These are phyloP conservation scores for Drosophila bunnanda DNA, from an alignment of 2,888 invertebrate genomes.

Conservation along the genomic window DNA sequence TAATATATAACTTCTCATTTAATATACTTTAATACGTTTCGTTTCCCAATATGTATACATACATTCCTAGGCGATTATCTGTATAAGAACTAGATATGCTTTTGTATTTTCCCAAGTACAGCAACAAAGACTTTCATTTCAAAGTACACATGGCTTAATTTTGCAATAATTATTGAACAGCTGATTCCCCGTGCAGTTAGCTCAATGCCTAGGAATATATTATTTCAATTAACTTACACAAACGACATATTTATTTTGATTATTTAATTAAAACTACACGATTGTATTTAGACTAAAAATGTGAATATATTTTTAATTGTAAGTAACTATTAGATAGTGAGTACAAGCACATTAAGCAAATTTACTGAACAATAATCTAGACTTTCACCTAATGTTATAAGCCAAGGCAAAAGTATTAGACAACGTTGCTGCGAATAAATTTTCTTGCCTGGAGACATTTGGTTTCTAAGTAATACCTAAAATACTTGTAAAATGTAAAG, in stretches of 20 bases:
- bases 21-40: constrained; percentile 12
- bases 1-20: constrained; percentile 8
- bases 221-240: constrained; percentile 18
- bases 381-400: constrained; percentile 65
- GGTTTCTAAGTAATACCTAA: constrained; percentile 57
- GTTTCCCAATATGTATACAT: constrained; percentile 30
- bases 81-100: constrained; percentile 24
- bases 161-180: constrained; percentile 70
- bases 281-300: constrained; percentile 45
- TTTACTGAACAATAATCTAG: constrained; percentile 55
- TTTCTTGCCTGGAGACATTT: constrained; percentile 69
- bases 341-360: constrained; percentile 39
- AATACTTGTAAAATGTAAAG: constrained; percentile 81
- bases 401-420: constrained; percentile 70
- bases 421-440: constrained; percentile 28
- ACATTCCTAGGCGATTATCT: constrained; percentile 38
- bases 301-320: constrained; percentile 36
- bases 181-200: constrained; percentile 43
- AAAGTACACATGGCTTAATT: constrained; percentile 59
- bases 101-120: constrained; percentile 35
- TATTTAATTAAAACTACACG: constrained; percentile 22
- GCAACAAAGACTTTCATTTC: constrained; percentile 32
- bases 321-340: constrained; percentile 29
- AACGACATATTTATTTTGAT: constrained; percentile 41
- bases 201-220: constrained; percentile 15